These are phyloP conservation scores for Alcis repandata DNA, from an alignment of 2,888 invertebrate genomes.

Conservation along the genomic window DNA sequence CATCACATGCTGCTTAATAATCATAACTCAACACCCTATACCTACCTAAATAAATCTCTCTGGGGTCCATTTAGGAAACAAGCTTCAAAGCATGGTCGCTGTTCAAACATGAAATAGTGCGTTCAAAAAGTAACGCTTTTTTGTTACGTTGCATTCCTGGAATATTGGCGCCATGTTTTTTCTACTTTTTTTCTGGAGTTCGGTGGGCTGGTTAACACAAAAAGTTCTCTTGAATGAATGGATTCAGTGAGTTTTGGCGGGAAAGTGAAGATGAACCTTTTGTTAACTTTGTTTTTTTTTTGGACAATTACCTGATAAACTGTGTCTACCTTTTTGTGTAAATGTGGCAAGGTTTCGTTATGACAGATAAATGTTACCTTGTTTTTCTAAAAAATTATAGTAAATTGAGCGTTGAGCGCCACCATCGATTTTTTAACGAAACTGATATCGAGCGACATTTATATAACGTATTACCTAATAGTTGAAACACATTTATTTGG, in stretches of 20 bases:
- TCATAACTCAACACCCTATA: slow-evolving; percentile 2
- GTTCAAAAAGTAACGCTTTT: slow-evolving; percentile 15
- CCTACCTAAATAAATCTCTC: slow-evolving; percentile 4
- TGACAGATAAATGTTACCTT: too few relatives aligned
- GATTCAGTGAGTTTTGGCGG: background rate
- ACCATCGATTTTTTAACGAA: too few relatives aligned
- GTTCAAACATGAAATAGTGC: background rate
- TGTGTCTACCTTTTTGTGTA: too few relatives aligned
- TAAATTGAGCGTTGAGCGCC: too few relatives aligned
- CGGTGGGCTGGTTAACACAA: background rate
- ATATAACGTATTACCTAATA: too few relatives aligned
- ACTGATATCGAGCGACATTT: too few relatives aligned
- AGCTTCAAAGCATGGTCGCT: background rate
- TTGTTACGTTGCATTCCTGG: slow-evolving; percentile 32
- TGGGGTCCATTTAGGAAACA: slow-evolving; percentile 2
- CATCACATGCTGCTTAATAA: background rate
- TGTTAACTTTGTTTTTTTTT: too few relatives aligned
- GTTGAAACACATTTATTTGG: too few relatives aligned
- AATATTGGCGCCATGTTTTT: slow-evolving; percentile 51
- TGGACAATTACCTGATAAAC: background rate
- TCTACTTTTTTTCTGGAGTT: slow-evolving; percentile 13
- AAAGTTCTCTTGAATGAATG: background rate
- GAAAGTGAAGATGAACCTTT: background rate
- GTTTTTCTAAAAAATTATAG: too few relatives aligned
- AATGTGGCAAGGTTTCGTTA: too few relatives aligned